These are phyloP conservation scores for Chrysolina oricalcia DNA, from an alignment of 2,888 invertebrate species.

Conservation along the genomic window DNA sequence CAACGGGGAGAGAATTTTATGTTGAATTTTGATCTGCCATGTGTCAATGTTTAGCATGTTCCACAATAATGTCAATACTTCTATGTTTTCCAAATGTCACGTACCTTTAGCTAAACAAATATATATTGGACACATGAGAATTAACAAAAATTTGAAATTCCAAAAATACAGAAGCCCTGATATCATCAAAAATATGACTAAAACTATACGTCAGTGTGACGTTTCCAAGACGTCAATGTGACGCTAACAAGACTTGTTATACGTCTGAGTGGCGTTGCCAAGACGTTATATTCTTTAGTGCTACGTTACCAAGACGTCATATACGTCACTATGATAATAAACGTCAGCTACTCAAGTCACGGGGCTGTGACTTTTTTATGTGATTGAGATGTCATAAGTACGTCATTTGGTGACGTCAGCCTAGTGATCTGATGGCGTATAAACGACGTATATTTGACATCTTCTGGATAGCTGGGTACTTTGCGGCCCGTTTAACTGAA, in stretches of 20 bases:
- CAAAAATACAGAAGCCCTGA: not conserved
- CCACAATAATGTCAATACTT: no score
- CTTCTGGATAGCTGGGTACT: no score
- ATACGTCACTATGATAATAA: no score
- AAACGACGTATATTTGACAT: constrained; percentile 2
- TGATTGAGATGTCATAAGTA: constrained; percentile 5
- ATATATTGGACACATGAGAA: not conserved
- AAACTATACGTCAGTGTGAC: constrained; percentile 9
- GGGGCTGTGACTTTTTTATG: constrained; percentile 26
- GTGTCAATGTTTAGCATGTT: no score
- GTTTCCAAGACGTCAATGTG: constrained; percentile 14
- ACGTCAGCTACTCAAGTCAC: constrained; percentile 22
- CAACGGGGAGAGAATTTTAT: no score
- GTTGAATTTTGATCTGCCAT: no score
- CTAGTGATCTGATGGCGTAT: constrained; percentile 12
- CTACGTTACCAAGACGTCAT: no score
- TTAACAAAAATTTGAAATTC: not conserved
- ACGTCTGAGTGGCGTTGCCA: no score
- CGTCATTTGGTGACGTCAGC: constrained; percentile 19
- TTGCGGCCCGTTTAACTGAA: no score
- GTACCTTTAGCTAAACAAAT: constrained; percentile 1
- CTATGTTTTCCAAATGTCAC: no score
- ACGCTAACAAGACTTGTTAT: no score
- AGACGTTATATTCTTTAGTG: no score
- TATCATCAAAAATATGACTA: not conserved